These are phyloP conservation scores for Coleophora deauratella DNA, from an alignment of 2,888 invertebrate genomes.

Conservation along the genomic window DNA sequence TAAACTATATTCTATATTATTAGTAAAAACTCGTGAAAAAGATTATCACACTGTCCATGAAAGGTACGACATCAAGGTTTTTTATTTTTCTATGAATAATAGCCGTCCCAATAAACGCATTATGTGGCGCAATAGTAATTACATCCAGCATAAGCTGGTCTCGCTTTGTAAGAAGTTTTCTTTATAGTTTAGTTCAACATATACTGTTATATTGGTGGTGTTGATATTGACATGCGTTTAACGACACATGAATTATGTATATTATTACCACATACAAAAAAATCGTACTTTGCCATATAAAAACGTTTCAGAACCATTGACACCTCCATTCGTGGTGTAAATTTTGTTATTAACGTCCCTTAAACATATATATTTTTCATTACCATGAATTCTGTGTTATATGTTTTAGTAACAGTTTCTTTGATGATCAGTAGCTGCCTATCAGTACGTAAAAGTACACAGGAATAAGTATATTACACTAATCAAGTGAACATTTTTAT, in stretches of 20 bases:
- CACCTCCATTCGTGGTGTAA: conserved; percentile 32
- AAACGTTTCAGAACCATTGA: conserved; percentile 28
- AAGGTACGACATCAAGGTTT: background rate
- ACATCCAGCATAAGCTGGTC: too few species aligned
- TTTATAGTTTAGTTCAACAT: too few species aligned
- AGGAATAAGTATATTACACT: too few species aligned
- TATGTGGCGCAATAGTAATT: conserved; percentile 14
- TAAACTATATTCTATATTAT: background rate
- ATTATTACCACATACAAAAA: conserved; percentile 14
- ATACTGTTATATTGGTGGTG: too few species aligned
- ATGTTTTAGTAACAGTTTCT: too few species aligned
- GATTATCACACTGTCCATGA: conserved; percentile 1
- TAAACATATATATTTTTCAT: too few species aligned
- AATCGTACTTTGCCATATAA: conserved; percentile 18
- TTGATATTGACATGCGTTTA: too few species aligned
- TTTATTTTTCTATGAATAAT: background rate
- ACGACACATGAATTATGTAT: conserved; percentile 6
- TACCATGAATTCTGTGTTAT: too few species aligned
- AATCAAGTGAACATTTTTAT: too few species aligned
- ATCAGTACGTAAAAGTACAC: too few species aligned
- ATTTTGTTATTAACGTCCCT: background rate
- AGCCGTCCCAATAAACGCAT: conserved; percentile 7
- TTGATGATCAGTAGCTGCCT: too few species aligned
- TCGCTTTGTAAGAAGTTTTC: too few species aligned
- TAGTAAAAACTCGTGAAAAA: background rate